Evolutionary conservation across 92 coral and sea anemone genomes (phyloP).

Genomic region (Zoanthus solanderi): DNA sequence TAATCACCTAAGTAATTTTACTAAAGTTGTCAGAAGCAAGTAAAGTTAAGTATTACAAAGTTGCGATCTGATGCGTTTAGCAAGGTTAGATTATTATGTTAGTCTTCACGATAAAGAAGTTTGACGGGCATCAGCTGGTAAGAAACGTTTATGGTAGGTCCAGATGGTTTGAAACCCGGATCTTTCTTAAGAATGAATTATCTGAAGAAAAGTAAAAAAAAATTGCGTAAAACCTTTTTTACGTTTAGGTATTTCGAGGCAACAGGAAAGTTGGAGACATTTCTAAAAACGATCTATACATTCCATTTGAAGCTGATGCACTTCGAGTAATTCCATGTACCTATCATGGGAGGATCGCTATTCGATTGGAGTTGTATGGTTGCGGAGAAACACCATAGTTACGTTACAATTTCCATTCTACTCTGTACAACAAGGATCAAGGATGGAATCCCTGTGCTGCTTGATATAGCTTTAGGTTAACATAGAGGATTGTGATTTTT

Average conservation of each 20-base stretch:
- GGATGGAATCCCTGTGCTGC: background rate
- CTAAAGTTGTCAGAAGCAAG: too few species aligned
- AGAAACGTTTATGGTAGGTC: background rate
- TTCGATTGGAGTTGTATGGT: conserved; percentile 29
- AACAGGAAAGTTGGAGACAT: background rate
- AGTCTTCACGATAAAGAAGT: too few species aligned
- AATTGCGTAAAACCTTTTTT: background rate
- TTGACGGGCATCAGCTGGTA: too few species aligned
- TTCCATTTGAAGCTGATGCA: conserved; percentile 17
- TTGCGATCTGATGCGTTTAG: too few species aligned
- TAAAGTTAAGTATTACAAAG: too few species aligned
- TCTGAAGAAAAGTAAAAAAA: background rate
- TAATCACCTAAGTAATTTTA: too few species aligned
- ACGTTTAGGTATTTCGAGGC: conserved; percentile 11
- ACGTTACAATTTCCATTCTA: background rate
- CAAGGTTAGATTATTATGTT: too few species aligned
- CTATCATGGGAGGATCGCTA: conserved; percentile 18
- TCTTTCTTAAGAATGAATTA: background rate
- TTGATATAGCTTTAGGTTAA: too few species aligned
- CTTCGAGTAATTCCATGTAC: background rate
- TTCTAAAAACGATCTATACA: background rate
- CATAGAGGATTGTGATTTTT: too few species aligned
- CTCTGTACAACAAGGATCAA: background rate
- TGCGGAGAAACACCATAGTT: background rate
- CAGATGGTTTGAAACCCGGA: background rate